Conservation (phyloP, 2,888 invertebrate genomes). For the Ptychoptera albimana region DNA sequence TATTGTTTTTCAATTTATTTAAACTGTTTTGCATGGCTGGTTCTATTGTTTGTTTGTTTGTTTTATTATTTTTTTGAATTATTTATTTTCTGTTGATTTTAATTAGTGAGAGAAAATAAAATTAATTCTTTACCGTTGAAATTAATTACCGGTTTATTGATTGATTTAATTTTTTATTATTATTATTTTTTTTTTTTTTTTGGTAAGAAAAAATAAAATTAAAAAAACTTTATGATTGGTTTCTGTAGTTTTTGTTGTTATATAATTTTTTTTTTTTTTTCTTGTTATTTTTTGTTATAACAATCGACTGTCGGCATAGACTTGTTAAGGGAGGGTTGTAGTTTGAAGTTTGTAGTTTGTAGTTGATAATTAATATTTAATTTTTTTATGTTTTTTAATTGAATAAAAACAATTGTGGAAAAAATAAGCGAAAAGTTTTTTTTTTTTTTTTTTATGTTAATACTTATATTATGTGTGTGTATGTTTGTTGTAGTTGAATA, state of each 20-base stretch:
- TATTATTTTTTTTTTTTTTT: conserved; percentile 8
- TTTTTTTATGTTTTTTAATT: not conserved
- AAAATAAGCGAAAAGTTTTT: not conserved
- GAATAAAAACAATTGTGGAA: too few relatives aligned
- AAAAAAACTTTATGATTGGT: conserved; percentile 5
- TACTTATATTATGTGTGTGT: not conserved
- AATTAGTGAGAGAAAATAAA: not conserved
- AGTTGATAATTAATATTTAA: not conserved
- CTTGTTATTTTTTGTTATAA: conserved; percentile 13
- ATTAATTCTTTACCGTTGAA: too few relatives aligned
- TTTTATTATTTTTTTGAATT: not conserved
- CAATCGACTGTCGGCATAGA: conserved; percentile 43
- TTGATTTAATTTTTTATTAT: conserved; percentile 7
- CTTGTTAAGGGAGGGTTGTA: conserved; percentile 34
- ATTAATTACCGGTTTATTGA: not conserved
- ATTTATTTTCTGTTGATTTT: not conserved
- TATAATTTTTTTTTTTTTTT: not conserved
- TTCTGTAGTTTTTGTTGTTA: conserved; percentile 8
- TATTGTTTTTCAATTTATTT: conserved; percentile 6
- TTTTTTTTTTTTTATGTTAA: not conserved
- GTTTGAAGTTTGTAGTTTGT: conserved; percentile 32
- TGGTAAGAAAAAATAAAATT: conserved; percentile 2
- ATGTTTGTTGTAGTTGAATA: not conserved
- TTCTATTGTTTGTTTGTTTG: not conserved
- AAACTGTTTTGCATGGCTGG: not conserved